Conservation (phyloP, 2,888 invertebrate species). For the Trichopria drosophilae region DNA sequence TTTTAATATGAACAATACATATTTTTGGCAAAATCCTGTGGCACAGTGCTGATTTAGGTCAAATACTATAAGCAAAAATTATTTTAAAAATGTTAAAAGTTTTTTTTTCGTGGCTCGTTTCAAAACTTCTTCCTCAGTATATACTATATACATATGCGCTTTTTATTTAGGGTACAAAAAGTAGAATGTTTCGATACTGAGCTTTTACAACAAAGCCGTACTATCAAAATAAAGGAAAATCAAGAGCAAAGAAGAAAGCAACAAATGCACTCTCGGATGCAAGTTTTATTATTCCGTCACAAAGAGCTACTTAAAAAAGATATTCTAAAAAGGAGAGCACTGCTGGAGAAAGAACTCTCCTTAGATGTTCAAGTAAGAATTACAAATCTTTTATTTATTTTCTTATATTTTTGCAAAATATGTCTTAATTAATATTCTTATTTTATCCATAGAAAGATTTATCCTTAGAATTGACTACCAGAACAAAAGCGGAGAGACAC, state of each 20-base stretch:
- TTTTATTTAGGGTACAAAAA: no score
- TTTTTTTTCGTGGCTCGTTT: no score
- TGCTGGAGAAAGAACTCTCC: constrained; percentile 86
- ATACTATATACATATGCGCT: no score
- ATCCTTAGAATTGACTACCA: constrained; percentile 70
- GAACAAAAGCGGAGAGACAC: constrained; percentile 72
- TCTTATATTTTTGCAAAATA: constrained; percentile 8
- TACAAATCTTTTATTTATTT: constrained; percentile 13
- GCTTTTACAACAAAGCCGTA: constrained; percentile 47
- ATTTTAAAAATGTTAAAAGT: no score
- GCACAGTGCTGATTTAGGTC: no score
- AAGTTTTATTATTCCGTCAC: constrained; percentile 80
- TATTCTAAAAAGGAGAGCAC: constrained; percentile 85
- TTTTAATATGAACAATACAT: no score
- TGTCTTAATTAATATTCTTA: constrained; percentile 6
- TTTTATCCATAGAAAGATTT: constrained; percentile 68
- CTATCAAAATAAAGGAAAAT: constrained; percentile 54
- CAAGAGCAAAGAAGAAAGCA: constrained; percentile 63
- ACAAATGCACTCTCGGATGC: constrained; percentile 64
- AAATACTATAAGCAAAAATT: no score
- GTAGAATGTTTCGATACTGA: constrained; percentile 50
- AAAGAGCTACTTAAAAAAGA: constrained; percentile 92
- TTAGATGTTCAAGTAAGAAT: constrained; percentile 78
- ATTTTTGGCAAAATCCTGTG: no score
- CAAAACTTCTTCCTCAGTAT: no score